Conservation (phyloP, 2,888 invertebrate species). For the Pristionchus japonicus region DNA sequence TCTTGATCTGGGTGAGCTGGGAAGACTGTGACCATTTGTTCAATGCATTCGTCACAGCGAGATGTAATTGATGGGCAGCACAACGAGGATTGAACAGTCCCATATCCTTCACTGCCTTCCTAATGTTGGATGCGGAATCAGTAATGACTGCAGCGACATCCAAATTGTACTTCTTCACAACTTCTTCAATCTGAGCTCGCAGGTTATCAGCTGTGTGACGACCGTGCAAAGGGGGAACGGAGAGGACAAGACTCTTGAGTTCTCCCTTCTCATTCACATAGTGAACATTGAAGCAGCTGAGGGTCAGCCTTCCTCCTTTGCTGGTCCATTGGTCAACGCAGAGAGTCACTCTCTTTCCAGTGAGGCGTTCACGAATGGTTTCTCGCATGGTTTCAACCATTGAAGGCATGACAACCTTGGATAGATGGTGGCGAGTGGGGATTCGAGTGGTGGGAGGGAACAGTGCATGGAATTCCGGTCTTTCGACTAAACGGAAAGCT, state of each 20-base stretch:
- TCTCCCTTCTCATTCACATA: slow-evolving; percentile 3
- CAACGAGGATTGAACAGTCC: background rate
- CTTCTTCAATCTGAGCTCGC: background rate
- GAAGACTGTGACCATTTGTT: background rate
- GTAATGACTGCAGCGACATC: background rate
- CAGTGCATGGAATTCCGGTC: slow-evolving; percentile 16
- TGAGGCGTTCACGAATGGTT: background rate
- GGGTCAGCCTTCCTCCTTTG: background rate
- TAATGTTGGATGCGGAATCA: slow-evolving; percentile 5
- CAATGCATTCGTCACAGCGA: background rate
- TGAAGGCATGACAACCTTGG: background rate
- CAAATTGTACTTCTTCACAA: background rate
- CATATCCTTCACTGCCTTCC: slow-evolving; percentile 14
- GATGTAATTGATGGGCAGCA: slow-evolving; percentile 7
- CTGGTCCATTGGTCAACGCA: background rate
- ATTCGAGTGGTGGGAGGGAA: background rate
- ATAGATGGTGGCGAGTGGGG: background rate
- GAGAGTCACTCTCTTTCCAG: background rate
- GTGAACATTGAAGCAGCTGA: background rate
- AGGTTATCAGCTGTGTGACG: background rate
- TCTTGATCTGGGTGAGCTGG: background rate
- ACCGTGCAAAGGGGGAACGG: background rate
- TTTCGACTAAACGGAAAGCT: background rate
- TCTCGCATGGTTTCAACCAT: background rate
- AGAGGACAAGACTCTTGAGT: background rate